Percentiles rank a stretch among this genome's conserved stretches.
Conservation (phyloP, 2,888 invertebrate species). For the Phymatocera aterrima region DNA sequence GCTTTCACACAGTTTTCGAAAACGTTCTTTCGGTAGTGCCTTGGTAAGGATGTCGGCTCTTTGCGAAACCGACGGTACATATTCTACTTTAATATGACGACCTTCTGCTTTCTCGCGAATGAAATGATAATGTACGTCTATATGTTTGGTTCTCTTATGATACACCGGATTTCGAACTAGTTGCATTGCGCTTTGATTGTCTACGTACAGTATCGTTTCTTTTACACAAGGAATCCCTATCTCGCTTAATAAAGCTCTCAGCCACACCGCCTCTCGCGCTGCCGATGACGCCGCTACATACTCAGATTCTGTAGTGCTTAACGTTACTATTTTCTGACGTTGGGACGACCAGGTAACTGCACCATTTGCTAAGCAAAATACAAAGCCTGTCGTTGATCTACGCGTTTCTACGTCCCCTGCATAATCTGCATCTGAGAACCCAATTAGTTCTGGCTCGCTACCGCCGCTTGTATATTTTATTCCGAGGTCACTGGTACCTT, state of each 20-base stretch:
- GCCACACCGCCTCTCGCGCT: background rate
- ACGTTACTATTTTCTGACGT: constrained; percentile 53
- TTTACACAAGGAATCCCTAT: background rate
- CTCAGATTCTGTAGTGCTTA: constrained; percentile 47
- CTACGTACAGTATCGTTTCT: background rate
- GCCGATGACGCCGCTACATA: background rate
- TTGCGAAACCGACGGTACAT: background rate
- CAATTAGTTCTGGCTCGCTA: constrained; percentile 4
- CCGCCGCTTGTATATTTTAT: background rate
- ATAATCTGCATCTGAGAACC: constrained; percentile 56
- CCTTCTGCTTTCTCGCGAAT: background rate
- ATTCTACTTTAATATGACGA: background rate
- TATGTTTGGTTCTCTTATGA: background rate
- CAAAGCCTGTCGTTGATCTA: constrained; percentile 52
- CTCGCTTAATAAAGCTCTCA: background rate
- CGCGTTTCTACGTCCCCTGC: constrained; percentile 51
- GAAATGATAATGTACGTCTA: background rate
- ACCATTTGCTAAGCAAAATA: constrained; percentile 39
- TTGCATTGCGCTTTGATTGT: background rate
- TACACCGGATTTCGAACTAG: background rate
- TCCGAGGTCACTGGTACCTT: background rate
- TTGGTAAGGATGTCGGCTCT: background rate
- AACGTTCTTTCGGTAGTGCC: background rate
- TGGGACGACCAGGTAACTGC: constrained; percentile 51
- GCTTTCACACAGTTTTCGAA: background rate